Evolutionary conservation across 2,888 invertebrate genomes (phyloP).

Genomic region (Folsomia candida): DNA sequence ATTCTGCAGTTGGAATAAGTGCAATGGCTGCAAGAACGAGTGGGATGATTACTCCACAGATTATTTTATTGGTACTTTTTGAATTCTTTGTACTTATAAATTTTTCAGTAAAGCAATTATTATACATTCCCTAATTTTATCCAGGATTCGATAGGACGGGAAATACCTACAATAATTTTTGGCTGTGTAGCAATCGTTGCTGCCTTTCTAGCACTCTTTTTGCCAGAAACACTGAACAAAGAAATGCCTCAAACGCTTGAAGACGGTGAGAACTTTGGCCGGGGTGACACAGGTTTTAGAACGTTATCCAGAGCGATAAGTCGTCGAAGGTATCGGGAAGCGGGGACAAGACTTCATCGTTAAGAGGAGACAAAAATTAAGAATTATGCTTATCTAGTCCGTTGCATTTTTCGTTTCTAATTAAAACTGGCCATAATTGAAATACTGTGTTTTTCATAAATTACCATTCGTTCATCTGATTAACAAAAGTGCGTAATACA

Average conservation of each 20-base stretch:
- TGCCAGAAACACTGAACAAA: constrained; percentile 78
- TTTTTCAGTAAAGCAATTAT: background rate
- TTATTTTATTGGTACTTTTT: constrained; percentile 24
- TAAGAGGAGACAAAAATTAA: too few relatives aligned
- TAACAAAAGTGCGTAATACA: too few relatives aligned
- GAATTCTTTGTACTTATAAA: background rate
- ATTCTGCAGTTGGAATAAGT: constrained; percentile 78
- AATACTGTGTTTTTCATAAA: too few relatives aligned
- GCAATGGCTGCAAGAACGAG: constrained; percentile 75
- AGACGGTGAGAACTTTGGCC: constrained; percentile 79
- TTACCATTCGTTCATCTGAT: too few relatives aligned
- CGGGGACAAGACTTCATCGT: background rate
- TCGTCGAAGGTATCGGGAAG: constrained; percentile 8
- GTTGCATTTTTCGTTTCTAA: too few relatives aligned
- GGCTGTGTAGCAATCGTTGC: constrained; percentile 71
- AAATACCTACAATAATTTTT: constrained; percentile 73
- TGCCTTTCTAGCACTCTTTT: constrained; percentile 69
- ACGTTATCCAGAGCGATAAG: constrained; percentile 24
- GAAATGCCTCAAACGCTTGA: constrained; percentile 78
- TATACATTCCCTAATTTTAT: too few relatives aligned
- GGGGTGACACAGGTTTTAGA: constrained; percentile 65
- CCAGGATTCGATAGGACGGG: constrained; percentile 72
- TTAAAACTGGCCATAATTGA: too few relatives aligned
- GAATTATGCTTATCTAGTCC: too few relatives aligned
- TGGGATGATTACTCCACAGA: constrained; percentile 47